Percentiles rank a stretch among this genome's conserved stretches.
phyloP scores from a whole-genome alignment of 2,797 vertebrate species.

The Danio choprae region DNA sequence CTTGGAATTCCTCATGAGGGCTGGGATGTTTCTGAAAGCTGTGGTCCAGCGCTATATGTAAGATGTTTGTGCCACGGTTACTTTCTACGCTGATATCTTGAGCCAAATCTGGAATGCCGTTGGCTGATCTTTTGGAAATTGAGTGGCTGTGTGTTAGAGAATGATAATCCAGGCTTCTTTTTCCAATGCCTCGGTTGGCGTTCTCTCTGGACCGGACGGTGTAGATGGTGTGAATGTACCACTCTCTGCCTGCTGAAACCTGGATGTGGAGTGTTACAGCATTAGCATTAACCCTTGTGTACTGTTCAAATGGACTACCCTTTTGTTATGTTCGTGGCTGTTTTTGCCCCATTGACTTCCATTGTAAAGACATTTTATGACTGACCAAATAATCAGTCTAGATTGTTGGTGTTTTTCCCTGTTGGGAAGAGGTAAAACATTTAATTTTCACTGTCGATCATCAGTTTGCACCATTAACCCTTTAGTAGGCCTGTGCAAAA shows the following conservation, averaged over 20 bases:
- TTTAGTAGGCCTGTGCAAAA: too few species aligned
- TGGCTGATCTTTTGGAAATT: slow-evolving; percentile 52
- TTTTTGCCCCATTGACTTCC: too few species aligned
- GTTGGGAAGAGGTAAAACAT: too few species aligned
- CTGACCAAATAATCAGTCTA: too few species aligned
- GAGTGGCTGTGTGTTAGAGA: slow-evolving; percentile 20
- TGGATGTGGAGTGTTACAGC: slow-evolving; percentile 27
- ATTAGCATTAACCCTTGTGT: not conserved
- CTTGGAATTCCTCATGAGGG: slow-evolving; percentile 67
- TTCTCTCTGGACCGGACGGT: slow-evolving; percentile 64
- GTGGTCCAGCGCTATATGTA: slow-evolving; percentile 88
- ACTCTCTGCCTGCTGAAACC: slow-evolving; percentile 68
- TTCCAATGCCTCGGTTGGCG: slow-evolving; percentile 64
- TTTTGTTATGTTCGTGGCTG: too few species aligned
- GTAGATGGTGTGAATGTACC: slow-evolving; percentile 71
- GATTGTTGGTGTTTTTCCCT: too few species aligned
- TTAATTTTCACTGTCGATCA: too few species aligned
- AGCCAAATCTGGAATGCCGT: slow-evolving; percentile 61
- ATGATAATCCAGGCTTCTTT: slow-evolving; percentile 68
- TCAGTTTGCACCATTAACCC: too few species aligned
- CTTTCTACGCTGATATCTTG: slow-evolving; percentile 84
- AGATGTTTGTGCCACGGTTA: slow-evolving; percentile 91
- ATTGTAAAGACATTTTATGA: too few species aligned
- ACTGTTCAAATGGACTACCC: too few species aligned
- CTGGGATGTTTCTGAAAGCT: slow-evolving; percentile 64